Evolutionary conservation across 2,888 invertebrate species (phyloP), one percentile per base, ranked within the genome.

Genomic region (Drosophila setosimentum): DNA sequence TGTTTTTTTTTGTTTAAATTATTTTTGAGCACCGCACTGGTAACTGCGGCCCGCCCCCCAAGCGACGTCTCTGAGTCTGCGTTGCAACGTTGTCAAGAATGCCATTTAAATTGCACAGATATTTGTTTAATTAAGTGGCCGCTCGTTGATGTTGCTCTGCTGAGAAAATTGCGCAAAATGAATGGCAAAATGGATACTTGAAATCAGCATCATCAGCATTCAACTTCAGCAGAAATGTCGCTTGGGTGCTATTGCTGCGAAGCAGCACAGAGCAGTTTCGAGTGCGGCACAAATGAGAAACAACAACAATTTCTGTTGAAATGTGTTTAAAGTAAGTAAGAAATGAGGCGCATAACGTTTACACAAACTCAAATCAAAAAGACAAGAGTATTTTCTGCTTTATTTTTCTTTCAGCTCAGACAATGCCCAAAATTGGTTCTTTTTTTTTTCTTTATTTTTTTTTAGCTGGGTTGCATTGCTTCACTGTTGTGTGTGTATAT

Each of bases 261-360:
- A 35, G 53, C 54, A 27, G 21, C 49, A 11, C 27, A 13, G 37
- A 48, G 60, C 70, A 76, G 76, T 76, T 75, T 86, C 78, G 68
- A 87, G 80, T 88, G 85, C 84, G 76, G 53, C 72, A 61, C 79
- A 76, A 55, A 72, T 62, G 63, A 72, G 87, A 86, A 86, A 86
- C 86, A 88, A 87, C 86, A 86, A 88, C 89, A 87, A 86, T 87
- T 86, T 86, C 86, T 86, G 86, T 83, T 80, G 85, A 85, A 83
- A 82, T 80, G 76, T 86, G 78, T 77, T 68, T 70, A 61, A 82
- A 73, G 73, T 73, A 73, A 77, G 63, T 81, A 74, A 70, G 71
- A 73, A 78, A 61, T 48, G 62, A 74, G 50, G 69, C 63, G 78
- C 24, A 70, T 37, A 65, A 82, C 69, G 76, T 70, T 71, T 73